Conservation (phyloP, 1,140 invertebrate genomes). For the Alviniconcha marisindica region DNA sequence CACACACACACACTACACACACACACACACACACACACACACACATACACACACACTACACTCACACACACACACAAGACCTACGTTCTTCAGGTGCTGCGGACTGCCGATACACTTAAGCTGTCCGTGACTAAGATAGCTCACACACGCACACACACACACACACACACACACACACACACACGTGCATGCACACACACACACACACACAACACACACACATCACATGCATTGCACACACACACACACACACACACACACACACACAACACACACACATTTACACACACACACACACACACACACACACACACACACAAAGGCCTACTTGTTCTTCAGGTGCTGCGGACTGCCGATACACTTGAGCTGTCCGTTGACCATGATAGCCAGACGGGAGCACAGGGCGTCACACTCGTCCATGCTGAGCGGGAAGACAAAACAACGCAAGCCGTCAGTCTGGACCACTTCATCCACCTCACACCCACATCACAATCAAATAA, state of each 20-base stretch:
- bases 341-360: conserved; percentile 77
- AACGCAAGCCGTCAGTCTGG: no score
- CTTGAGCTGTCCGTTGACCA: conserved; percentile 77
- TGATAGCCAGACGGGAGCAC: conserved; percentile 77
- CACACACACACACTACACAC: not conserved
- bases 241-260: not conserved
- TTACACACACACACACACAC: not conserved
- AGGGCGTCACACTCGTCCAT: conserved; percentile 79
- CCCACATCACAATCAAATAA: no score
- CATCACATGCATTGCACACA: not conserved
- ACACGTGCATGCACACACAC: not conserved
- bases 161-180: not conserved
- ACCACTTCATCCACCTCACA: no score
- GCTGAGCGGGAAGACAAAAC: conserved; percentile 60
- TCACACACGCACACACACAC: conserved; percentile 19
- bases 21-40: not conserved
- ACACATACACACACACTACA: not conserved
- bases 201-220: not conserved
- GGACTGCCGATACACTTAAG: conserved; percentile 77
- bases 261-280: not conserved
- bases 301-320: not conserved
- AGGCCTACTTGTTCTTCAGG: conserved; percentile 70
- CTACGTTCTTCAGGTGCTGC: conserved; percentile 77
- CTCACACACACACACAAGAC: conserved; percentile 41
- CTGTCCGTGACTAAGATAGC: no score